These are phyloP conservation scores for Anoplopoma fimbria DNA, from an alignment of 2,113 vertebrate genomes.

Conservation along the genomic window DNA sequence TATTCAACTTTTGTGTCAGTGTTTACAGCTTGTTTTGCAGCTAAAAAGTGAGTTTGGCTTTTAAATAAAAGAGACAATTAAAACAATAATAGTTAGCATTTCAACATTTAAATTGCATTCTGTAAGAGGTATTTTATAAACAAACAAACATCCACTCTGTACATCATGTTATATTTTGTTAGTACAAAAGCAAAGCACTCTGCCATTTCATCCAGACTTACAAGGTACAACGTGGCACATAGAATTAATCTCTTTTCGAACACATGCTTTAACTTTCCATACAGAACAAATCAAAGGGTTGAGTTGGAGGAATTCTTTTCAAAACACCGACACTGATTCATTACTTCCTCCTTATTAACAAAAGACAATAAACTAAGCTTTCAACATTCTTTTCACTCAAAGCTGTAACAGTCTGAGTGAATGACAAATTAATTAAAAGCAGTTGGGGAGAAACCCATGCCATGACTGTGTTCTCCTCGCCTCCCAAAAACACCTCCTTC, in stretches of 20 bases:
- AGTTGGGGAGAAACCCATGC: constrained; percentile 10
- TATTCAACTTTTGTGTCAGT: background rate
- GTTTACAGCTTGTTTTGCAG: background rate
- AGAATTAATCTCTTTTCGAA: background rate
- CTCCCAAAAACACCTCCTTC: constrained; percentile 16
- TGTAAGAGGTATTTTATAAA: background rate
- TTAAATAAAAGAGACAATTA: background rate
- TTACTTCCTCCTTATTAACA: background rate
- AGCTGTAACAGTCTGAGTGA: background rate
- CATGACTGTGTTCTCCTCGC: background rate
- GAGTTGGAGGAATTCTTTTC: background rate
- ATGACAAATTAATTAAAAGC: constrained; percentile 31
- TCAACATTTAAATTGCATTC: background rate
- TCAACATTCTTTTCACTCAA: background rate
- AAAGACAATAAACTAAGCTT: background rate
- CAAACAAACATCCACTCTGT: background rate
- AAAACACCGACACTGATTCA: background rate
- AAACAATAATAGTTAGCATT: background rate
- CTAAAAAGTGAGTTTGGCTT: background rate
- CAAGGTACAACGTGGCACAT: background rate
- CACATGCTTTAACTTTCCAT: background rate
- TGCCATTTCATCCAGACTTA: background rate
- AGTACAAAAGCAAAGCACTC: background rate
- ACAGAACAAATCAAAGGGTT: background rate
- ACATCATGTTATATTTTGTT: background rate